Conservation (phyloP, 2,113 vertebrate species). For the Coracopsis vasa region DNA sequence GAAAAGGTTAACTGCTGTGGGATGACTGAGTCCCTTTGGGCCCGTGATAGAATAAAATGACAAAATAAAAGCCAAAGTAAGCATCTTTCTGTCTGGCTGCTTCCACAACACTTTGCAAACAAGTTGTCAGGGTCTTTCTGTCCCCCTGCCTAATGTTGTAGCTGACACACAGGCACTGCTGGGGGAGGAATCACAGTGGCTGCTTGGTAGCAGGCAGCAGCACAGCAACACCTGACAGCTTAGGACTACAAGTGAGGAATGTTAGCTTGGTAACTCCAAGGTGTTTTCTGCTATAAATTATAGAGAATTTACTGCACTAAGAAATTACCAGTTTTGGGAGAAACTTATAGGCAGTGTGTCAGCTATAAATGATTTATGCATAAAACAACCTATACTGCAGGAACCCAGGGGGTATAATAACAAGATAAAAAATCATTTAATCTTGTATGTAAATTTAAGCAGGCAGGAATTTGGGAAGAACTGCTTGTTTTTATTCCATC, state of each 20-base stretch:
- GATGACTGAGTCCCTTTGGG: neutral
- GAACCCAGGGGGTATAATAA: slow-evolving; percentile 36
- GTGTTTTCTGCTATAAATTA: slow-evolving; percentile 23
- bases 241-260: slow-evolving; percentile 16
- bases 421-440: slow-evolving; percentile 61
- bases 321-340: slow-evolving; percentile 37
- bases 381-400: slow-evolving; percentile 28
- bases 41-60: neutral
- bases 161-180: fast-evolving
- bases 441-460: slow-evolving; percentile 50
- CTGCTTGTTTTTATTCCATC: slow-evolving; percentile 53
- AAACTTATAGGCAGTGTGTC: slow-evolving; percentile 53
- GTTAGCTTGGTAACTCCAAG: slow-evolving; percentile 10
- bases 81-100: neutral
- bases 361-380: slow-evolving; percentile 45
- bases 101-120: neutral
- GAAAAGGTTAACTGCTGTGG: neutral
- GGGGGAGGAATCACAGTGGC: neutral
- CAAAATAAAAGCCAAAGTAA: neutral
- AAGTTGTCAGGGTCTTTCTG: neutral
- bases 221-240: neutral
- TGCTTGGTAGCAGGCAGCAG: neutral
- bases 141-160: neutral
- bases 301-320: slow-evolving; percentile 5
- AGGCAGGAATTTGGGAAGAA: slow-evolving; percentile 57